phyloP scores from a whole-genome alignment of 2,888 invertebrate species.

The Nezara viridula region DNA sequence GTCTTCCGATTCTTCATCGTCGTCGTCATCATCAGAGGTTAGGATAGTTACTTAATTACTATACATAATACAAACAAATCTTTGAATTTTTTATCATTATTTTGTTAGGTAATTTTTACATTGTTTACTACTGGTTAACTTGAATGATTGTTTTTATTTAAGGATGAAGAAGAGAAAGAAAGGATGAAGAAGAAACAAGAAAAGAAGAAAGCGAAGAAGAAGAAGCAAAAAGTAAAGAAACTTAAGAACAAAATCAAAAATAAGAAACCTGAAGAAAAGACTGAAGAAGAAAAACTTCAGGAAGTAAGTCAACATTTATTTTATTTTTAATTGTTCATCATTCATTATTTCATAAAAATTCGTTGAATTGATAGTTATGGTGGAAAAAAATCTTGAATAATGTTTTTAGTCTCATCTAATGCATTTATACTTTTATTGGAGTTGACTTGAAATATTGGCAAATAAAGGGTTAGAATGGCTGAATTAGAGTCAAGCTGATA shows the following conservation, averaged over 20 bases:
- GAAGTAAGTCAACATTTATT: slow-evolving; percentile 67
- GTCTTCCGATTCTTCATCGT: slow-evolving; percentile 59
- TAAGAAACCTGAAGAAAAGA: slow-evolving; percentile 69
- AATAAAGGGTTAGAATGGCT: no score
- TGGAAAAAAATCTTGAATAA: not conserved
- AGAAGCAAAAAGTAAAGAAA: slow-evolving; percentile 71
- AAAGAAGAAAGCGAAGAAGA: slow-evolving; percentile 70
- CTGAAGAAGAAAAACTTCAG: slow-evolving; percentile 68
- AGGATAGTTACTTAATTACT: not conserved
- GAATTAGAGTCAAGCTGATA: no score
- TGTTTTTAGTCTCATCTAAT: not conserved
- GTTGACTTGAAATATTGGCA: no score
- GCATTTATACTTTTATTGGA: not conserved
- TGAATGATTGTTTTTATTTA: slow-evolving; percentile 66
- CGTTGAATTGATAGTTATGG: not conserved
- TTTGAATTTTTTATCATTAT: not conserved
- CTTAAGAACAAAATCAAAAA: slow-evolving; percentile 67
- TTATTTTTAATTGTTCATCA: not conserved
- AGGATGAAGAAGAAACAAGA: slow-evolving; percentile 71
- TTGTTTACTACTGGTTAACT: not conserved
- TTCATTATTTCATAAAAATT: not conserved
- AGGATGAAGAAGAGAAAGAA: slow-evolving; percentile 71
- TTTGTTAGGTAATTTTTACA: not conserved
- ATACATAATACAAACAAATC: no score
- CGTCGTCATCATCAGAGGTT: slow-evolving; percentile 49